phyloP scores from a whole-genome alignment of 2,113 vertebrate genomes.

The Thymallus thymallus region DNA sequence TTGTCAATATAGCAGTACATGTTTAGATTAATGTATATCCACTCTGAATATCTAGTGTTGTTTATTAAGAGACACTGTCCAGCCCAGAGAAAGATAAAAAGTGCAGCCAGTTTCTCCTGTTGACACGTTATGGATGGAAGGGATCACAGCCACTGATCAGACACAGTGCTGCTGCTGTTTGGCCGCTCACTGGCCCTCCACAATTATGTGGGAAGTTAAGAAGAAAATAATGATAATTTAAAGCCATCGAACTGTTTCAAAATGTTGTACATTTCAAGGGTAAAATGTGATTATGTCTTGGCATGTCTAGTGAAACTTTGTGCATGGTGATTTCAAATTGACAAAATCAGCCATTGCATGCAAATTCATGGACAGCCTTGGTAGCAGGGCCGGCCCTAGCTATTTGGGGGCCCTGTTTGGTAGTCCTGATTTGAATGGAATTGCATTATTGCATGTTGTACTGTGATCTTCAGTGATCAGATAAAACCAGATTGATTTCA shows the following conservation, averaged over 20 bases:
- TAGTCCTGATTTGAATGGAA: neutral
- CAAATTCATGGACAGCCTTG: neutral
- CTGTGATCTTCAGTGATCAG: neutral
- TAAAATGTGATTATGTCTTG: too few species aligned
- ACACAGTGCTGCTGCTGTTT: too few species aligned
- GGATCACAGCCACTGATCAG: neutral
- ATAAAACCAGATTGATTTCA: neutral
- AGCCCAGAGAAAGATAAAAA: neutral
- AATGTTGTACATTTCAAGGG: too few species aligned
- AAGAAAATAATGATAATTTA: too few species aligned
- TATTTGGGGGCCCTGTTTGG: too few species aligned
- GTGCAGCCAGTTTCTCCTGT: neutral
- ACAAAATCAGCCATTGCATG: neutral
- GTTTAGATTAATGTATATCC: neutral
- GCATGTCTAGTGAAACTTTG: too few species aligned
- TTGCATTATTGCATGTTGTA: neutral
- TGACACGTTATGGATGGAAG: neutral
- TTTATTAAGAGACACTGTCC: neutral
- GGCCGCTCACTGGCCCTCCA: too few species aligned
- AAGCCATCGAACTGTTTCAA: too few species aligned
- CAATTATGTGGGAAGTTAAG: too few species aligned
- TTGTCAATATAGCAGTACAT: too few species aligned
- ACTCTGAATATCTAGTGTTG: neutral
- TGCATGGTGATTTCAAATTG: neutral
- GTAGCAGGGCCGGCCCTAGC: too few species aligned